These are phyloP conservation scores for Scaptomyza cyrtandrae DNA, from an alignment of 2,888 invertebrate genomes.

Conservation along the genomic window DNA sequence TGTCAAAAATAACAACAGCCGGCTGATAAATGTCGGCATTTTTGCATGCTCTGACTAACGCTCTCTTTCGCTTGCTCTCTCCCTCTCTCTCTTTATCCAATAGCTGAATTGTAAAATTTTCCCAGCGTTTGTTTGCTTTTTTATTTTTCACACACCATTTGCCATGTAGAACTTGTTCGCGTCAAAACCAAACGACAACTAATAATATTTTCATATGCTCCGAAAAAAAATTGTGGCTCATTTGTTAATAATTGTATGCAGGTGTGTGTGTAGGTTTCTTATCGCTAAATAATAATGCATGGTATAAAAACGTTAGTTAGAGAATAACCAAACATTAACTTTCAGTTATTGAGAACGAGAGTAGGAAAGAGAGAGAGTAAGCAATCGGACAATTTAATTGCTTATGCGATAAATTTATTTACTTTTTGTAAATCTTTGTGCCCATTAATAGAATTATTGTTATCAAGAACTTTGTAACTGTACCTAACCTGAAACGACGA, in stretches of 20 bases:
- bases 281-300: slow-evolving; percentile 51
- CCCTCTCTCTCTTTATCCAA: neutral
- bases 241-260: slow-evolving; percentile 49
- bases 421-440: neutral
- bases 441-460: neutral
- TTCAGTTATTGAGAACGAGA: neutral
- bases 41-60: slow-evolving; percentile 2
- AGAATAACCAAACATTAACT: slow-evolving; percentile 10
- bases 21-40: slow-evolving; percentile 43
- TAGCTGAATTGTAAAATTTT: slow-evolving; percentile 27
- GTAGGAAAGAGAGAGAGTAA: neutral
- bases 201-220: slow-evolving; percentile 49
- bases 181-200: slow-evolving; percentile 61
- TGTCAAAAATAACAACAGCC: slow-evolving; percentile 24
- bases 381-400: neutral
- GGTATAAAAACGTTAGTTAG: slow-evolving; percentile 27
- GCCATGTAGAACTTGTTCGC: slow-evolving; percentile 47
- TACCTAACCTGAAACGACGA: too few relatives aligned
- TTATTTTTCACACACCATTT: slow-evolving; percentile 9
- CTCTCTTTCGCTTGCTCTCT: slow-evolving; percentile 3
- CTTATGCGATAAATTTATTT: slow-evolving; percentile 9
- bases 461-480: slow-evolving; percentile 1
- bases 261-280: slow-evolving; percentile 41
- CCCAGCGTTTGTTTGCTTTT: slow-evolving; percentile 9
- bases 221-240: slow-evolving; percentile 29